These are phyloP conservation scores for Zootoca vivipara DNA, from an alignment of 2,113 vertebrate species.

Conservation along the genomic window DNA sequence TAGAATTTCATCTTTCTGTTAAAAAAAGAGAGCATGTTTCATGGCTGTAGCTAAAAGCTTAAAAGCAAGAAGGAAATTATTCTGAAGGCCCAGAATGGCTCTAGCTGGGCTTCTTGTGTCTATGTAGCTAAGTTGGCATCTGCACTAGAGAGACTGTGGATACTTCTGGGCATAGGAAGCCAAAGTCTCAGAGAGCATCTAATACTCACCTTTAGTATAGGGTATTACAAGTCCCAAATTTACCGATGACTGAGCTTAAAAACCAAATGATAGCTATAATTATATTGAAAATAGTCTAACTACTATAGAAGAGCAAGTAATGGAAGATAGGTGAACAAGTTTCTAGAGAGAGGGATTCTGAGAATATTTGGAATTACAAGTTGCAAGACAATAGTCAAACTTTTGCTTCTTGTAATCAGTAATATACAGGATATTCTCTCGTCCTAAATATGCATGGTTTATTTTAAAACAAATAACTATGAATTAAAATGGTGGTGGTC, in stretches of 20 bases:
- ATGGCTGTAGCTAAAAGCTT: neutral
- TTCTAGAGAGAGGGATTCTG: too few species aligned
- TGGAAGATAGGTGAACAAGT: too few species aligned
- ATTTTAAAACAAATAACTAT: too few species aligned
- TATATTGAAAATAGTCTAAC: neutral
- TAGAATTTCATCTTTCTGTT: neutral
- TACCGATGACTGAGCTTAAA: too few species aligned
- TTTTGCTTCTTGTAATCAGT: too few species aligned
- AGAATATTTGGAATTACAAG: too few species aligned
- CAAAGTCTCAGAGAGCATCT: neutral
- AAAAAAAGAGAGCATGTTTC: too few species aligned
- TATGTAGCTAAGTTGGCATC: neutral
- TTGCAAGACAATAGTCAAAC: too few species aligned
- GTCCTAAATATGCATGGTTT: too few species aligned
- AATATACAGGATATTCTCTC: too few species aligned
- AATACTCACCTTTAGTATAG: neutral
- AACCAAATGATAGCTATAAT: neutral
- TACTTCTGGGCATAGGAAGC: neutral
- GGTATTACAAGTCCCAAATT: neutral
- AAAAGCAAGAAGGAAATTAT: neutral
- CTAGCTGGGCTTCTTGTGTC: too few species aligned
- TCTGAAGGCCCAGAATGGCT: neutral
- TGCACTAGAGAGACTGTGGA: neutral
- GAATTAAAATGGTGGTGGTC: neutral
- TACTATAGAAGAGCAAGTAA: too few species aligned